phyloP scores from a whole-genome alignment of 2,888 invertebrate genomes.

The Andrena haemorrhoa region DNA sequence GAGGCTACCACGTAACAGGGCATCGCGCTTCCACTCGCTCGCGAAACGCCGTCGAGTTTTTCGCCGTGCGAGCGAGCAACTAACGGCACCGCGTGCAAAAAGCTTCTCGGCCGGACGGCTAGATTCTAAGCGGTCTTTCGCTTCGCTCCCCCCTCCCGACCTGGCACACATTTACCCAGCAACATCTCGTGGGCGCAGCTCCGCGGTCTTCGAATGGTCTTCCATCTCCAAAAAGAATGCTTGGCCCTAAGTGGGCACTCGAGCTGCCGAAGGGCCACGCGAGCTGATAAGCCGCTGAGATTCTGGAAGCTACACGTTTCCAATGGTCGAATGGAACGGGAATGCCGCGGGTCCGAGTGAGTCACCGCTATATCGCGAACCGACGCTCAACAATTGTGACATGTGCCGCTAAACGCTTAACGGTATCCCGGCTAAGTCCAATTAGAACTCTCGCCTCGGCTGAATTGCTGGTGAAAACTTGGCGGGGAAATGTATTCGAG shows the following conservation, averaged over 20 bases:
- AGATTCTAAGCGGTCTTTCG: conserved; percentile 38
- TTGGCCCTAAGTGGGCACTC: not conserved
- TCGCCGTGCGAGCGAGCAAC: conserved; percentile 60
- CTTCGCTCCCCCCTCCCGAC: not conserved
- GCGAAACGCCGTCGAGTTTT: conserved; percentile 52
- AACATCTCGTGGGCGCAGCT: conserved; percentile 26
- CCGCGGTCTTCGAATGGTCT: not conserved
- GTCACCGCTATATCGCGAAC: conserved; percentile 69
- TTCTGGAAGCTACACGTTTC: conserved; percentile 29
- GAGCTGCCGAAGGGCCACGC: not conserved
- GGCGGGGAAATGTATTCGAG: not conserved
- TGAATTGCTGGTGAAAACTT: not conserved
- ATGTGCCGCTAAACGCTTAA: conserved; percentile 73
- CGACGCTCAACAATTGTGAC: conserved; percentile 66
- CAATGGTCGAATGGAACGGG: conserved; percentile 51
- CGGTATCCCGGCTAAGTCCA: conserved; percentile 71
- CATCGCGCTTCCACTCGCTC: conserved; percentile 37
- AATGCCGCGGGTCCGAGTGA: conserved; percentile 66
- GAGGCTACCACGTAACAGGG: conserved; percentile 42
- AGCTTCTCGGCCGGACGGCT: conserved; percentile 35
- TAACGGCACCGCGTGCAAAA: conserved; percentile 66
- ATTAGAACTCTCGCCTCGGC: conserved; percentile 61
- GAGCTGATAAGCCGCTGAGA: conserved; percentile 19
- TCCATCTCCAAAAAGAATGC: not conserved
- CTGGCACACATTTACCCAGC: conserved; percentile 41